phyloP scores from a whole-genome alignment of 2,113 vertebrate genomes.

The Thamnophis sirtalis region DNA sequence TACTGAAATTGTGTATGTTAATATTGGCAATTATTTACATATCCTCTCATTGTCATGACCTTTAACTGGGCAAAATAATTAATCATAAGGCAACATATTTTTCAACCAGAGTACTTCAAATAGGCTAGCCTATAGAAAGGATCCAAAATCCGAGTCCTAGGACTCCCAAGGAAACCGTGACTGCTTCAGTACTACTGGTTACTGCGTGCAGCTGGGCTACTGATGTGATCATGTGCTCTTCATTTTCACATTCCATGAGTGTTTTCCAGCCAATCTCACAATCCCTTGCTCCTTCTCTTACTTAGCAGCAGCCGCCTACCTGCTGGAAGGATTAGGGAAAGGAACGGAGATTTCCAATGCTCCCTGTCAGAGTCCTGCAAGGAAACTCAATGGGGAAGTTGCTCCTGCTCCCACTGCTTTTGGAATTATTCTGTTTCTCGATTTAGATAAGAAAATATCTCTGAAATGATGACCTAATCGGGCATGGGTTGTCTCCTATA shows the following conservation, averaged over 20 bases:
- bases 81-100: not conserved
- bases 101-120: not conserved
- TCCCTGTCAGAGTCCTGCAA: not conserved
- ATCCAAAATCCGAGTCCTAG: not conserved
- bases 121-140: not conserved
- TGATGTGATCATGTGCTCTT: not conserved
- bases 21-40: not conserved
- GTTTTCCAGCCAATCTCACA: not conserved
- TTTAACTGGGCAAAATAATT: not conserved
- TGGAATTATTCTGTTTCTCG: too few species aligned
- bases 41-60: not conserved
- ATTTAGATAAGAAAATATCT: not conserved
- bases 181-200: not conserved
- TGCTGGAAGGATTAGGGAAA: not conserved
- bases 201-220: not conserved
- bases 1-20: too few species aligned
- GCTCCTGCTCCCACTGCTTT: not conserved
- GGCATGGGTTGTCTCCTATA: not conserved
- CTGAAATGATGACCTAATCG: not conserved
- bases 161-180: not conserved
- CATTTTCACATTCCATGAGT: not conserved
- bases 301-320: not conserved
- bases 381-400: not conserved
- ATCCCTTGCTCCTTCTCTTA: not conserved
- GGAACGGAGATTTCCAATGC: not conserved